Conservation (phyloP, 2,113 vertebrate species). For the Crypturellus undulatus region DNA sequence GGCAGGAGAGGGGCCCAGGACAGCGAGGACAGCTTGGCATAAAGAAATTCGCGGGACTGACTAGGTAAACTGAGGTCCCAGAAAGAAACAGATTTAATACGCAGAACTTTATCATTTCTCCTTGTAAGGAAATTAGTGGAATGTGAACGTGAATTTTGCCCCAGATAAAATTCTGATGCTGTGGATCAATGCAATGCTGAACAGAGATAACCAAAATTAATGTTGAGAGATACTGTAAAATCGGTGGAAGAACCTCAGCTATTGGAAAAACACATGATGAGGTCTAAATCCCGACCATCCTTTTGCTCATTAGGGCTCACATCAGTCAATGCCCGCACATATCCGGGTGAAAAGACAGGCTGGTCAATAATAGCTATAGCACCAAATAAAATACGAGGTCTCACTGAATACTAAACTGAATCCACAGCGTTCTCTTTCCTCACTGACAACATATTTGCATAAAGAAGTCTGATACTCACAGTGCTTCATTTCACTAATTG, state of each 20-base stretch:
- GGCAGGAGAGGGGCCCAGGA: constrained; percentile 4
- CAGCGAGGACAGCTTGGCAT: neutral
- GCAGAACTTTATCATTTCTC: neutral
- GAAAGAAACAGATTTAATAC: neutral
- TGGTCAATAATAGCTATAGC: neutral
- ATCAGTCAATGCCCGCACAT: neutral
- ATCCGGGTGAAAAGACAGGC: neutral
- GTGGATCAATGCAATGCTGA: neutral
- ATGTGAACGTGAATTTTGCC: neutral
- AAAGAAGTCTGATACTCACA: constrained; percentile 3
- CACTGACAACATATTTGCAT: neutral
- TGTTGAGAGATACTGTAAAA: neutral
- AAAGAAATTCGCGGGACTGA: constrained; percentile 38
- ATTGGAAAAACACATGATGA: neutral
- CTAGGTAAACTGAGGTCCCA: neutral
- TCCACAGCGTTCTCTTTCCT: neutral
- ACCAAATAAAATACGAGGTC: neutral
- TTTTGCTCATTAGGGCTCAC: neutral
- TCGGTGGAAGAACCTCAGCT: neutral
- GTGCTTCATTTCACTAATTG: constrained; percentile 40
- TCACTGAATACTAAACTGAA: neutral
- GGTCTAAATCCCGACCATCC: neutral
- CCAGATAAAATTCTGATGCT: neutral
- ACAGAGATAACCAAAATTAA: neutral
- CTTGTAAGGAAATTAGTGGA: neutral